Percentiles rank a stretch among this genome's conserved stretches.
Evolutionary conservation across 2,113 vertebrate genomes (phyloP).

Genomic region (Coryphaenoides rupestris): DNA sequence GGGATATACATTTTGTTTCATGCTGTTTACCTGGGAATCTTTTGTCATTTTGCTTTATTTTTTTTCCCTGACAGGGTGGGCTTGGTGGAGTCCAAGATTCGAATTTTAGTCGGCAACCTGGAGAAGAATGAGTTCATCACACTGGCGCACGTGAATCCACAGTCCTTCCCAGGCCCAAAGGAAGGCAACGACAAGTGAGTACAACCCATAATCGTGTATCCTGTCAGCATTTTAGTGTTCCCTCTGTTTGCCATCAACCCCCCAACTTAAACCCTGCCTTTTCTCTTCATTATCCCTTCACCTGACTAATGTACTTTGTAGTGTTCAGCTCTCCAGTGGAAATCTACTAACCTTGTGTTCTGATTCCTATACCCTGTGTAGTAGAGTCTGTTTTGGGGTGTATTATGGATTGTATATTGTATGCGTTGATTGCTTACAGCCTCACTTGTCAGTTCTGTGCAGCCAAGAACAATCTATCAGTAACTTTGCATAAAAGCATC

Average conservation of each 20-base stretch:
- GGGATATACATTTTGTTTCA: background rate
- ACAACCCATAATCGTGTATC: background rate
- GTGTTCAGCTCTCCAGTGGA: background rate
- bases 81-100: constrained; percentile 90
- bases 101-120: constrained; percentile 84
- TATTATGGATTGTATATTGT: too few species aligned
- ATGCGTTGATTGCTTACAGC: too few species aligned
- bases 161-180: constrained; percentile 80
- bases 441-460: too few species aligned
- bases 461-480: too few species aligned
- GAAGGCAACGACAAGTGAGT: constrained; percentile 82
- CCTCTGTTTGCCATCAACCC: too few species aligned
- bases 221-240: too few species aligned
- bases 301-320: background rate
- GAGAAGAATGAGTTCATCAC: constrained; percentile 87
- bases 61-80: constrained; percentile 74
- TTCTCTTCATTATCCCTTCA: too few species aligned
- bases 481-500: too few species aligned
- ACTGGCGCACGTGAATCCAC: constrained; percentile 81
- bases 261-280: too few species aligned
- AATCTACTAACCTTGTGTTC: background rate
- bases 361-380: too few species aligned
- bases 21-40: background rate
- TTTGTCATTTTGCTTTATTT: constrained; percentile 17
- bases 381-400: too few species aligned